Percentiles rank a stretch among this genome's conserved stretches.
Evolutionary conservation across 2,888 invertebrate species (phyloP).

Genomic region (Drosophila helvetica): DNA sequence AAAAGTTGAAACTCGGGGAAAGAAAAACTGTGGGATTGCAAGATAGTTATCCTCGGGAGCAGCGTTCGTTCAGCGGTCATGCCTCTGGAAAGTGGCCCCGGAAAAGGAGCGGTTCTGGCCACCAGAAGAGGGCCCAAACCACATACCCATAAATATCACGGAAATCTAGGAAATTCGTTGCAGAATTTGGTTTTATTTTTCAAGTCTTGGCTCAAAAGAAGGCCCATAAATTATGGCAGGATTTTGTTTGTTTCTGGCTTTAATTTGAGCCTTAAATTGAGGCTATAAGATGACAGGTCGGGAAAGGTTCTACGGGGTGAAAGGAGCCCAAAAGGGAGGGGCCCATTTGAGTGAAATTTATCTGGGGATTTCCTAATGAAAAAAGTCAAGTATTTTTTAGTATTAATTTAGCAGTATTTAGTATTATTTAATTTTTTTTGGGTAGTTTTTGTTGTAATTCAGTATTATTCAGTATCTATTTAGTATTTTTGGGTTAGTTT

Average conservation of each 20-base stretch:
- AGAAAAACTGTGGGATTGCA: slow-evolving; percentile 35
- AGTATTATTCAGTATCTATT: no score
- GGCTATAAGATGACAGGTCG: not conserved
- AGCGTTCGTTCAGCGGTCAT: slow-evolving; percentile 10
- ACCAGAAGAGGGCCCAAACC: not conserved
- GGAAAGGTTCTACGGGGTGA: not conserved
- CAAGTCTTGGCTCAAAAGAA: not conserved
- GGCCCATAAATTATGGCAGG: not conserved
- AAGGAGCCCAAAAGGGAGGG: no score
- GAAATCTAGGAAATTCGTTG: not conserved
- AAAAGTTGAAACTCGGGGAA: slow-evolving; percentile 66
- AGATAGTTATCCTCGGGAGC: slow-evolving; percentile 37
- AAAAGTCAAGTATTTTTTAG: no score
- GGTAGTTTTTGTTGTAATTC: no score
- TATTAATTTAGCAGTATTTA: no score
- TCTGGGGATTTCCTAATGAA: not conserved
- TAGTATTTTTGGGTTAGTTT: no score
- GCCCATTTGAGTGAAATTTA: not conserved
- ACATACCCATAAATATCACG: not conserved
- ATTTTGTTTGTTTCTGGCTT: not conserved
- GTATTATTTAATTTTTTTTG: no score
- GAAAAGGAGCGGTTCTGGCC: slow-evolving; percentile 21
- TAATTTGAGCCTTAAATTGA: not conserved
- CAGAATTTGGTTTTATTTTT: not conserved
- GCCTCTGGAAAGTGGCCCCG: slow-evolving; percentile 8